Evolutionary conservation across 2,113 vertebrate genomes (phyloP).

Genomic region (Lophius piscatorius): DNA sequence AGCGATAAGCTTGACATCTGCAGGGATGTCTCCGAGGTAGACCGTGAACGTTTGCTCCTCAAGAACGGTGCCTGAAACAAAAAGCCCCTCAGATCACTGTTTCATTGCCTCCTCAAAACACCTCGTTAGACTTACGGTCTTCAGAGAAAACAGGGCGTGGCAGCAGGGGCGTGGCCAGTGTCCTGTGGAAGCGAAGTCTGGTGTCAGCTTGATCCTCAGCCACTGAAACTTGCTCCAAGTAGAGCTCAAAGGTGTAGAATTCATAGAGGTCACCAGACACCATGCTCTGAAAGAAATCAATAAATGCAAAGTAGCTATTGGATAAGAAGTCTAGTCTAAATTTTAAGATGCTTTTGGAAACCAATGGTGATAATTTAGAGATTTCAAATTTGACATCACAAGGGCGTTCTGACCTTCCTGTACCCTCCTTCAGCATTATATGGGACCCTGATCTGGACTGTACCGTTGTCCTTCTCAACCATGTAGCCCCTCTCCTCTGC

Average conservation of each 20-base stretch:
- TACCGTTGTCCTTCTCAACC: conserved; percentile 4
- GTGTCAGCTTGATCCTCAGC: conserved; percentile 33
- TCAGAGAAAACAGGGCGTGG: background rate
- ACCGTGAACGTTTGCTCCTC: conserved; percentile 46
- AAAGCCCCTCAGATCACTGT: background rate
- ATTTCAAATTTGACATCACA: no score
- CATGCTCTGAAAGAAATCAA: conserved; percentile 51
- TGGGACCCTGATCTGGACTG: conserved; percentile 54
- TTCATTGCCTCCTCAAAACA: no score
- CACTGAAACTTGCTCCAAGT: conserved; percentile 55
- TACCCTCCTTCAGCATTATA: conserved; percentile 56
- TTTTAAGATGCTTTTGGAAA: no score
- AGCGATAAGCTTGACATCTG: conserved; percentile 52
- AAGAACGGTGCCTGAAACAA: conserved; percentile 5
- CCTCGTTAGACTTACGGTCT: conserved; percentile 22
- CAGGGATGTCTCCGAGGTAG: conserved; percentile 62
- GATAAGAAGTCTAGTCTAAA: no score
- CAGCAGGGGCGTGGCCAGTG: conserved; percentile 51
- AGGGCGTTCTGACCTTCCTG: conserved; percentile 58
- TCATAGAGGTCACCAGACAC: conserved; percentile 41
- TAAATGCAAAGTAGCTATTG: no score
- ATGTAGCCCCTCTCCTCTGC: conserved; percentile 34
- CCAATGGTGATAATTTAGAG: no score
- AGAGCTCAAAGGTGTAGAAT: conserved; percentile 54
- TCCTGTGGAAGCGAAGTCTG: conserved; percentile 32